Evolutionary conservation across 2,113 vertebrate species (phyloP).

Genomic region (Podarcis cretensis): DNA sequence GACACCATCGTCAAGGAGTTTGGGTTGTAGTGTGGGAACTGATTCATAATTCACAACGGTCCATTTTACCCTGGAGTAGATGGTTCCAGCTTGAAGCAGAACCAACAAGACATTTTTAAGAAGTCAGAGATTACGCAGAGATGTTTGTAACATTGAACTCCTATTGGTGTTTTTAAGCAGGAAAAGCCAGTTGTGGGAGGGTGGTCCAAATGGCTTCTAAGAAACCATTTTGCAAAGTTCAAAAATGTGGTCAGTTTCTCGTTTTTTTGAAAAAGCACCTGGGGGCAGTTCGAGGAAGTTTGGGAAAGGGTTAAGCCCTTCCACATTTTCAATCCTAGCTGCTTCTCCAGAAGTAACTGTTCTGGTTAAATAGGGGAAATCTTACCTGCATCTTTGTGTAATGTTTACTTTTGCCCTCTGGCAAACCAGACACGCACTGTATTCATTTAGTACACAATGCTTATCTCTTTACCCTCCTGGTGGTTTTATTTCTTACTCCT

Average conservation of each 20-base stretch:
- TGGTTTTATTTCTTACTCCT: not conserved
- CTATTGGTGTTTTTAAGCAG: not conserved
- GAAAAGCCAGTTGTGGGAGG: not conserved
- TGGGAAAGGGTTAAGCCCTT: not conserved
- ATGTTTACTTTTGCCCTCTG: not conserved
- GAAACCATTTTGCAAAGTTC: not conserved
- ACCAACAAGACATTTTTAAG: not conserved
- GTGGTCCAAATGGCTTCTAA: not conserved
- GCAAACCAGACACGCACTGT: not conserved
- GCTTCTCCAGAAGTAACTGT: not conserved
- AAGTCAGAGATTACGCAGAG: not conserved
- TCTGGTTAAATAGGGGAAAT: not conserved
- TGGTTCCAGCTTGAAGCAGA: not conserved
- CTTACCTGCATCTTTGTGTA: not conserved
- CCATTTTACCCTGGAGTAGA: not conserved
- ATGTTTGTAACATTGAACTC: not conserved
- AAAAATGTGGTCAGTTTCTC: too few relatives aligned
- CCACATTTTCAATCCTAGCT: not conserved
- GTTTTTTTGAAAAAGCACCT: too few relatives aligned
- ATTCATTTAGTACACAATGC: not conserved
- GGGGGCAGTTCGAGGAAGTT: not conserved
- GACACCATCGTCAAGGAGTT: not conserved
- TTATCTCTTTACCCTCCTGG: not conserved
- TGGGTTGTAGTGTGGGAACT: not conserved
- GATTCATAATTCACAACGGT: not conserved